These are phyloP conservation scores for Caprella mutica DNA, from an alignment of 2,888 invertebrate genomes.

Conservation along the genomic window DNA sequence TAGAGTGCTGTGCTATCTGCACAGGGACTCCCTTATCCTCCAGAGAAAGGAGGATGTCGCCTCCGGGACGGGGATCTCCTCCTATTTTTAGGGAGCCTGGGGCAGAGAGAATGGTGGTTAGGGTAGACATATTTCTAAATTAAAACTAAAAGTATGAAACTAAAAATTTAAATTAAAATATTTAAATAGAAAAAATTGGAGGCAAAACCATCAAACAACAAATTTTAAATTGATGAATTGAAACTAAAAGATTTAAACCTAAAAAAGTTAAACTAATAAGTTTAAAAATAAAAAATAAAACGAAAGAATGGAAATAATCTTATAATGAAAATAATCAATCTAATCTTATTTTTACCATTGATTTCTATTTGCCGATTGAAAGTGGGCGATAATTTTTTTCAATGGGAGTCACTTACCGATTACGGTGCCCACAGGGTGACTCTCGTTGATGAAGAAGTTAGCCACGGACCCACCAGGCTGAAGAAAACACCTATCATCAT, in stretches of 20 bases:
- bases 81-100: constrained; percentile 60
- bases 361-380: too few relatives aligned
- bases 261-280: neutral
- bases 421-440: constrained; percentile 62
- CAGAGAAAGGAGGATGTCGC: constrained; percentile 65
- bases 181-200: too few relatives aligned
- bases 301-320: neutral
- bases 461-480: constrained; percentile 83
- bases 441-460: constrained; percentile 80
- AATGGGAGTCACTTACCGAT: constrained; percentile 47
- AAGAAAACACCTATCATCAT: constrained; percentile 74
- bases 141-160: too few relatives aligned
- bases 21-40: constrained; percentile 64
- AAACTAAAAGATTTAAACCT: too few relatives aligned
- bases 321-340: too few relatives aligned
- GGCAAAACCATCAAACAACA: too few relatives aligned
- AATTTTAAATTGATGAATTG: too few relatives aligned
- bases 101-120: too few relatives aligned
- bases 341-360: too few relatives aligned
- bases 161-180: too few relatives aligned
- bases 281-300: neutral
- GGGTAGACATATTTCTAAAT: too few relatives aligned
- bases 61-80: constrained; percentile 58
- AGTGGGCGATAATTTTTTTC: too few relatives aligned
- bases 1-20: constrained; percentile 60